Evolutionary conservation across 2,888 invertebrate genomes (phyloP).

Genomic region (Heliconius aoede): DNA sequence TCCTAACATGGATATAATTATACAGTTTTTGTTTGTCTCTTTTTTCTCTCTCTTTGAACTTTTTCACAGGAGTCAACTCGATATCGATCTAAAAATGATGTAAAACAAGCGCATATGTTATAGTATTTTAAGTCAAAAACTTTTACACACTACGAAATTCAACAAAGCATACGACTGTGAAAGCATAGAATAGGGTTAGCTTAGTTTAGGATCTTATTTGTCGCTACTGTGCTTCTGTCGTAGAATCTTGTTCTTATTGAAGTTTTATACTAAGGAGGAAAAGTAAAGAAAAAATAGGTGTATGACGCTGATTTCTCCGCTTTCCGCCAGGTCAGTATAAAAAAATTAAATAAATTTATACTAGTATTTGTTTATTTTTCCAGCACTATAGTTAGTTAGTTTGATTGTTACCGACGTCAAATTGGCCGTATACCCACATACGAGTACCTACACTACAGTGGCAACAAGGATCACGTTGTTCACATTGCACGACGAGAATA

Average conservation of each 20-base stretch:
- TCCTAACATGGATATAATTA: too few species aligned
- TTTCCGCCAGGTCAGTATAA: neutral
- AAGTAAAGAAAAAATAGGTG: neutral
- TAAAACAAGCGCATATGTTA: neutral
- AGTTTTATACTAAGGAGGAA: neutral
- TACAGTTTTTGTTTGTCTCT: too few species aligned
- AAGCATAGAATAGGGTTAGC: neutral
- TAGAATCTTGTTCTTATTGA: neutral
- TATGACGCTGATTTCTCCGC: neutral
- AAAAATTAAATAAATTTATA: too few species aligned
- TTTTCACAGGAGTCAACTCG: neutral
- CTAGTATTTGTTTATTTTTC: too few species aligned
- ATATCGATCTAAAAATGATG: neutral
- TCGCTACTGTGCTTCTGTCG: neutral
- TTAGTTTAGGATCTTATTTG: constrained; percentile 7
- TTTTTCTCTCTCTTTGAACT: neutral
- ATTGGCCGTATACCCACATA: neutral
- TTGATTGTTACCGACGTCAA: neutral
- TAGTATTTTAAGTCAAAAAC: neutral
- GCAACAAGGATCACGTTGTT: neutral
- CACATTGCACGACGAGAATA: constrained; percentile 3
- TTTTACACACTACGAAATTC: neutral
- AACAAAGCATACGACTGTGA: neutral
- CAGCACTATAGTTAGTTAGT: neutral
- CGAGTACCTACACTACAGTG: neutral